Evolutionary conservation across 2,888 invertebrate species (phyloP).

Genomic region (Synanthedon tipuliformis): DNA sequence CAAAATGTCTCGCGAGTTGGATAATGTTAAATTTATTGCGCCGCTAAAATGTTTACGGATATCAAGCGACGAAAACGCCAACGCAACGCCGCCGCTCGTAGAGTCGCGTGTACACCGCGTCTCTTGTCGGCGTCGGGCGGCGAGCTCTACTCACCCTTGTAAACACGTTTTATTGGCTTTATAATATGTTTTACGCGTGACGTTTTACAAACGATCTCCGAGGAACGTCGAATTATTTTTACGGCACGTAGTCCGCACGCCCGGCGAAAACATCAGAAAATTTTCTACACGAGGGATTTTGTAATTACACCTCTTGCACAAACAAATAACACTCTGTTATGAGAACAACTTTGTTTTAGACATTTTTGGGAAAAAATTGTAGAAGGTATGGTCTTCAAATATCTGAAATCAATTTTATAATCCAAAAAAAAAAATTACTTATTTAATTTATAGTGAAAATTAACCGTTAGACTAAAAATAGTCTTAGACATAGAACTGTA

Average conservation of each 20-base stretch:
- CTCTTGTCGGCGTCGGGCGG: constrained; percentile 22
- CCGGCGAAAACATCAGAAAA: constrained; percentile 53
- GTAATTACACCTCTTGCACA: constrained; percentile 51
- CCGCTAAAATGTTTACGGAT: constrained; percentile 70
- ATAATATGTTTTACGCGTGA: constrained; percentile 71
- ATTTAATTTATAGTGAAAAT: no score
- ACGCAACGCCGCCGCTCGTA: neutral
- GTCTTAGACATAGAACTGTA: no score
- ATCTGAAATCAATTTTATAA: no score
- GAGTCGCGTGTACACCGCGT: neutral
- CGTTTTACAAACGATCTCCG: constrained; percentile 70
- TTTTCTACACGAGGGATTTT: constrained; percentile 57
- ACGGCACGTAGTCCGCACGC: constrained; percentile 58
- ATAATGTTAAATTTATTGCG: constrained; percentile 69
- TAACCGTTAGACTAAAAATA: no score
- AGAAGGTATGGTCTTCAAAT: no score
- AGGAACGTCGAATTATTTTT: constrained; percentile 67
- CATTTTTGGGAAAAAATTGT: no score
- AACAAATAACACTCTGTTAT: neutral
- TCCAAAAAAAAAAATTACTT: no score
- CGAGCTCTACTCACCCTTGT: constrained; percentile 66
- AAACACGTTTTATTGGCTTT: constrained; percentile 72
- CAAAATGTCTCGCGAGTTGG: constrained; percentile 65
- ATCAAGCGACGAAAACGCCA: constrained; percentile 43
- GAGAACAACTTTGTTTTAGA: neutral